Conservation (phyloP, 2,888 invertebrate species). For the Tribolium freemani region DNA sequence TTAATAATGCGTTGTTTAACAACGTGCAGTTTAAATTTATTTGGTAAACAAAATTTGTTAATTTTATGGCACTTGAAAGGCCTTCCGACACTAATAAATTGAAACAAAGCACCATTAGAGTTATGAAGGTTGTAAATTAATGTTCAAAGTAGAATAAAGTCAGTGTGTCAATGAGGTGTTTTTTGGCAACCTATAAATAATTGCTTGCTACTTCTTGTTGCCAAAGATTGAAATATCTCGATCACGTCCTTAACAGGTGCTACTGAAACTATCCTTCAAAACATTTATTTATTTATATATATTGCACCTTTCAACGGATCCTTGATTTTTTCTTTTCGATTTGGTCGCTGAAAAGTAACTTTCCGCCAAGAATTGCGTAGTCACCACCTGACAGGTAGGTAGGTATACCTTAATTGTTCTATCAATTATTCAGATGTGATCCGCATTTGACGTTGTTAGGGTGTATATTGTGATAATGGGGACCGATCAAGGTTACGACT, state of each 20-base stretch:
- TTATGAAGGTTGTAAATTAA: no score
- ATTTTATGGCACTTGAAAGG: no score
- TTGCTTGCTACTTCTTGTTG: no score
- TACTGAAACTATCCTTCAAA: neutral
- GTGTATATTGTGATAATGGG: conserved; percentile 8
- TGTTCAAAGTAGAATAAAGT: neutral
- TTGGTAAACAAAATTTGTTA: no score
- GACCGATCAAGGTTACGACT: conserved; percentile 21
- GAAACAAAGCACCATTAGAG: no score
- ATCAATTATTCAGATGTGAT: conserved; percentile 8
- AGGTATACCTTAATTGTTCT: conserved; percentile 4
- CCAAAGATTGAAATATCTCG: neutral
- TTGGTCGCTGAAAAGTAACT: neutral
- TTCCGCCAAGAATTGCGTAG: no score
- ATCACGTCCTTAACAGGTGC: neutral
- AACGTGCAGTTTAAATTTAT: no score
- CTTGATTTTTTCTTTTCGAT: neutral
- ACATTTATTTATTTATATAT: neutral
- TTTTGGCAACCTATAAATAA: neutral
- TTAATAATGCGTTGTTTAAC: no score
- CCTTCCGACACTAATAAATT: no score
- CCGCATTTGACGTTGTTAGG: neutral
- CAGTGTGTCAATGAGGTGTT: neutral
- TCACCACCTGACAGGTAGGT: neutral
- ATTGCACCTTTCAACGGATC: neutral